Base-by-base conservation (phyloP, 2,797 vertebrate species). In the Spondyliosoma cantharus region DNA sequence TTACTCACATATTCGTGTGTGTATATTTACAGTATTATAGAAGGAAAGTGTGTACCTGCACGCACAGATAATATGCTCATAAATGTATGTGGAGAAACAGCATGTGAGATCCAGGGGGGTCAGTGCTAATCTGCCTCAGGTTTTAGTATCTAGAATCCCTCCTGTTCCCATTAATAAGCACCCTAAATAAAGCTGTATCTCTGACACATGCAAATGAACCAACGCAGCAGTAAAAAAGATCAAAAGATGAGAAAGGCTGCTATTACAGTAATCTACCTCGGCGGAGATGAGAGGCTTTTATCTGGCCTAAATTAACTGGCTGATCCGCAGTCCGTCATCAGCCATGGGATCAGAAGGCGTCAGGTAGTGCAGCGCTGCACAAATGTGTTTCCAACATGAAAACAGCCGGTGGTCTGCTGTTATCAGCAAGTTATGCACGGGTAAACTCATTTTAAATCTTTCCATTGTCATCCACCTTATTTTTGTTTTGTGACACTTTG, bases 151-250 rank as follows among this genome's bases (percentile, higher is more conserved):
- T 86, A 57, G 82, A 90, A 92, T 93, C 91, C 88, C 87, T 91
- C 91, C 92, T 87, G 84, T 93, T 93, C 85, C 88, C 92, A 93
- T 95, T 93, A 95, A 93, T 92, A 90, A 89, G 87, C 87, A 65
- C 86, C 87, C 91, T 90, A 91, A 92, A 93, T 93, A 92, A 93
- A 92, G 91, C 92, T 90, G 88, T 90, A 92, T 92, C 88, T 92
- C 90, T 93, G 93, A 94, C 92, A 92, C 93, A 95, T 95, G 94
- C 92, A 94, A 95, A 96, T 96, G 90, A 93, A 89, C 78, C 88
- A 72, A 92, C 85, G 87, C 90, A 91, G 91, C 89, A 86, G 90
- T 89, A 85, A 88, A 88, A 92, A 91, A 93, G 92, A 95, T 95
- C 88, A 93, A 92, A 94, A 95, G 93, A 95, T 95, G 92, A 89